Percentiles rank a stretch among this genome's conserved stretches.
Evolutionary conservation across 2,888 invertebrate species (phyloP).

Genomic region (Eristalis pertinax): DNA sequence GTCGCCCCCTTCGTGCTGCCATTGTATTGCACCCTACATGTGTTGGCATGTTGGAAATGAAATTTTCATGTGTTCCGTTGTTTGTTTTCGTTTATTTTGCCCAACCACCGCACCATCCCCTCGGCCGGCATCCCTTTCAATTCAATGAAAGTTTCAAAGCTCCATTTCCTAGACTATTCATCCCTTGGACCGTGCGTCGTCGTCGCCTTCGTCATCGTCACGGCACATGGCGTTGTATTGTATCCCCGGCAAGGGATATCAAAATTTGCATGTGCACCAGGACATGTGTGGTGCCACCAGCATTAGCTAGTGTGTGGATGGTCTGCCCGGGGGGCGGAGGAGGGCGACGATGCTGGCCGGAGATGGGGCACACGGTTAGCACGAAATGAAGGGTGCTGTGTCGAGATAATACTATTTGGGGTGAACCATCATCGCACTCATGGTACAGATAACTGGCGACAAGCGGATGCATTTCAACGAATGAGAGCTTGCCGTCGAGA

Average conservation of each 20-base stretch:
- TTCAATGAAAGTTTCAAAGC: constrained; percentile 46
- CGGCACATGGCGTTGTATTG: neutral
- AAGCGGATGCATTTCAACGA: constrained; percentile 54
- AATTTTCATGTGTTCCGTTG: constrained; percentile 55
- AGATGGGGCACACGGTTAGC: constrained; percentile 9
- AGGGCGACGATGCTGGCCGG: neutral
- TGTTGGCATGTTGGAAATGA: constrained; percentile 64
- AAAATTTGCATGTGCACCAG: constrained; percentile 11
- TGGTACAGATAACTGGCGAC: constrained; percentile 39
- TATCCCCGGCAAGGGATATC: constrained; percentile 7
- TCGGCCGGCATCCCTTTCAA: neutral
- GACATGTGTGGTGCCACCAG: neutral
- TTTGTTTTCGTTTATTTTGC: neutral
- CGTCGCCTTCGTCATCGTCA: neutral
- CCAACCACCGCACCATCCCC: neutral
- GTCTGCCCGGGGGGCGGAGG: neutral
- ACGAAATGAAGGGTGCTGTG: constrained; percentile 21
- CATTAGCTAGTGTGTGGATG: neutral
- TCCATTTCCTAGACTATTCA: constrained; percentile 49
- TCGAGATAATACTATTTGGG: constrained; percentile 38
- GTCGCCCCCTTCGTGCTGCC: constrained; percentile 5
- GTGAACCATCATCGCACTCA: constrained; percentile 40
- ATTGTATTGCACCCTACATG: constrained; percentile 46
- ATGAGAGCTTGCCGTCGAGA: neutral
- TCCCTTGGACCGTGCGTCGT: constrained; percentile 25